These are phyloP conservation scores for Sinotaia quadrata DNA, from an alignment of 2,888 invertebrate genomes.

Conservation along the genomic window DNA sequence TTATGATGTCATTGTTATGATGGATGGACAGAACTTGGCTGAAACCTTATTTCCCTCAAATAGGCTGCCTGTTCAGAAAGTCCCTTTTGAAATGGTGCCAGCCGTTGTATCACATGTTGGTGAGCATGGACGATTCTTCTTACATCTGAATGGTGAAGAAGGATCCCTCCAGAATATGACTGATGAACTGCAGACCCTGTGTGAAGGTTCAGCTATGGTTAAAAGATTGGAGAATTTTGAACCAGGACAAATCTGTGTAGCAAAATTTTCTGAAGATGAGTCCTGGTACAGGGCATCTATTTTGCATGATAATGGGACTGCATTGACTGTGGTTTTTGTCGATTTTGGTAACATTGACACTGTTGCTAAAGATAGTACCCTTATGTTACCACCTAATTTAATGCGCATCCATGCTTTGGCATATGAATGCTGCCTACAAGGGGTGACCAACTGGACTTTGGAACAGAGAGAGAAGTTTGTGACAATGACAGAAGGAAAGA, in stretches of 20 bases:
- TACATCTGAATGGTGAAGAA: conserved; percentile 76
- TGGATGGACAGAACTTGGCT: conserved; percentile 9
- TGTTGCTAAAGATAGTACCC: conserved; percentile 20
- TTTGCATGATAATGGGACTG: conserved; percentile 71
- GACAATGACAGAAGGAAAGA: conserved; percentile 40
- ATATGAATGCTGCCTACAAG: conserved; percentile 41
- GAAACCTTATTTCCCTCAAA: conserved; percentile 15
- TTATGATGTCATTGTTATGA: not conserved
- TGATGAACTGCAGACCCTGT: conserved; percentile 73
- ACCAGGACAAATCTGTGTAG: conserved; percentile 78
- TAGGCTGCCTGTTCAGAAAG: not conserved
- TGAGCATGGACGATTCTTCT: conserved; percentile 75
- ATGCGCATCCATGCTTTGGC: conserved; percentile 40
- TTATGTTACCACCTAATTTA: conserved; percentile 31
- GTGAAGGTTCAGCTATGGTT: no score
- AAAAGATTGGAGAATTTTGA: conserved; percentile 7
- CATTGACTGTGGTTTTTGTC: conserved; percentile 76
- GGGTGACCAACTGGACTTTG: conserved; percentile 37
- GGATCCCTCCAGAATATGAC: conserved; percentile 71
- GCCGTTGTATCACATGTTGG: conserved; percentile 35
- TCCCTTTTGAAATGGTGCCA: conserved; percentile 16
- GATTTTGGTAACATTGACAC: conserved; percentile 77
- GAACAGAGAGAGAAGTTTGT: conserved; percentile 36
- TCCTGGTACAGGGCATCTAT: conserved; percentile 81
- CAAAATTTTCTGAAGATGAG: conserved; percentile 77